phyloP scores from a whole-genome alignment of 2,888 invertebrate species.

The Nysson spinosus region DNA sequence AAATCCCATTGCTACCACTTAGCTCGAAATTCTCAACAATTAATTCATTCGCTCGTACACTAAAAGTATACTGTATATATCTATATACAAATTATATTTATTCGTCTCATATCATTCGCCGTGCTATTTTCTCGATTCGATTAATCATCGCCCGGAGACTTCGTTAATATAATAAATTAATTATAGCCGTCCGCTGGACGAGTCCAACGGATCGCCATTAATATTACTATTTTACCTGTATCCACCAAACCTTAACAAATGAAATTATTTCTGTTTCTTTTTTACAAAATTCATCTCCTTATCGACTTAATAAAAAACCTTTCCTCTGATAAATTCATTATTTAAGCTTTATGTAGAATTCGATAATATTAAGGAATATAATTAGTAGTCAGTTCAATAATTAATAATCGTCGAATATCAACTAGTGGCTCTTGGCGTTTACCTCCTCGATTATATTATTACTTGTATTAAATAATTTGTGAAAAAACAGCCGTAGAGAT shows the following conservation, averaged over 20 bases:
- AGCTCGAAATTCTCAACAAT: slow-evolving; percentile 17
- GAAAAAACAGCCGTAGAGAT: slow-evolving; percentile 64
- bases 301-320: no score
- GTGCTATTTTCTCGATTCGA: slow-evolving; percentile 49
- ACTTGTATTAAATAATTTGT: slow-evolving; percentile 65
- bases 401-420: slow-evolving; percentile 64
- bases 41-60: slow-evolving; percentile 30
- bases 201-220: slow-evolving; percentile 54
- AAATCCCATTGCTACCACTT: slow-evolving; percentile 43
- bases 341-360: slow-evolving; percentile 62
- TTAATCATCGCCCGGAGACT: slow-evolving; percentile 66
- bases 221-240: slow-evolving; percentile 19
- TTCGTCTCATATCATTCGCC: slow-evolving; percentile 5
- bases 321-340: slow-evolving; percentile 53
- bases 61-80: slow-evolving; percentile 64
- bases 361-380: slow-evolving; percentile 63
- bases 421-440: slow-evolving; percentile 61
- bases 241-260: slow-evolving; percentile 57
- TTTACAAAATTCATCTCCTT: slow-evolving; percentile 54
- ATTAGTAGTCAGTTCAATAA: slow-evolving; percentile 63
- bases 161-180: slow-evolving; percentile 67
- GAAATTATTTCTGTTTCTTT: slow-evolving; percentile 37
- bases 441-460: slow-evolving; percentile 55
- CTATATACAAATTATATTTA: slow-evolving; percentile 60
- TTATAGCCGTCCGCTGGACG: slow-evolving; percentile 56